These are phyloP conservation scores for Halcyon leucocephala DNA, from an alignment of 2,797 vertebrate genomes.

Conservation along the genomic window DNA sequence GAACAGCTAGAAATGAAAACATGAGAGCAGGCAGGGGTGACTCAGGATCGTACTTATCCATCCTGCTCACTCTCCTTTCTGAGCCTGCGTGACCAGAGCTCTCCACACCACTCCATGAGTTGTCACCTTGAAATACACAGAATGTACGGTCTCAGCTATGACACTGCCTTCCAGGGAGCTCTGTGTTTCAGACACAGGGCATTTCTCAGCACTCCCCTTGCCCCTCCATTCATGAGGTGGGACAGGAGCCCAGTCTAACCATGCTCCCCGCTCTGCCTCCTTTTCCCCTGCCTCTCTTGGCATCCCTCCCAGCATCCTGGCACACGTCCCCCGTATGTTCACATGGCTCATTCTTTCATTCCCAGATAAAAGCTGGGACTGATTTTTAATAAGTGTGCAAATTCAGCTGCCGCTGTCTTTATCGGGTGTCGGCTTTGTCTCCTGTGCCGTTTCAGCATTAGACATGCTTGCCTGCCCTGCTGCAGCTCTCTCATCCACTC, in stretches of 20 bases:
- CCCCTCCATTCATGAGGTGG: rapidly evolving
- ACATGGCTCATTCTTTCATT: neutral
- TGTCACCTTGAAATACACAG: neutral
- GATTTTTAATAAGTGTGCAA: neutral
- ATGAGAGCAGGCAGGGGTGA: neutral
- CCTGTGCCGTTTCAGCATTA: neutral
- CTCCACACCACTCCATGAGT: rapidly evolving
- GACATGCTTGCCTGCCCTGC: neutral
- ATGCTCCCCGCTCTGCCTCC: neutral
- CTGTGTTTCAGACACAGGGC: neutral
- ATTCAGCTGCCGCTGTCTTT: neutral
- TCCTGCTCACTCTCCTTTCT: neutral
- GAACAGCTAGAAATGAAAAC: neutral
- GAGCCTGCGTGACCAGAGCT: neutral
- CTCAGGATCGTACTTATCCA: neutral
- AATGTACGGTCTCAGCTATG: neutral
- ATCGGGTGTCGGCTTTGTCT: neutral
- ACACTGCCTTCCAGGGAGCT: neutral
- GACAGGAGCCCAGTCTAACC: neutral
- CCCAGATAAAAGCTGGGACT: neutral
- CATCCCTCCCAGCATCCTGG: neutral
- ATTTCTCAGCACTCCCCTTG: neutral
- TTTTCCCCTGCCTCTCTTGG: neutral
- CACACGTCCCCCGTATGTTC: neutral
- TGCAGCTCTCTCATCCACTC: neutral